Base-by-base conservation (phyloP, 2,797 vertebrate species). In the Myripristis murdjan region DNA sequence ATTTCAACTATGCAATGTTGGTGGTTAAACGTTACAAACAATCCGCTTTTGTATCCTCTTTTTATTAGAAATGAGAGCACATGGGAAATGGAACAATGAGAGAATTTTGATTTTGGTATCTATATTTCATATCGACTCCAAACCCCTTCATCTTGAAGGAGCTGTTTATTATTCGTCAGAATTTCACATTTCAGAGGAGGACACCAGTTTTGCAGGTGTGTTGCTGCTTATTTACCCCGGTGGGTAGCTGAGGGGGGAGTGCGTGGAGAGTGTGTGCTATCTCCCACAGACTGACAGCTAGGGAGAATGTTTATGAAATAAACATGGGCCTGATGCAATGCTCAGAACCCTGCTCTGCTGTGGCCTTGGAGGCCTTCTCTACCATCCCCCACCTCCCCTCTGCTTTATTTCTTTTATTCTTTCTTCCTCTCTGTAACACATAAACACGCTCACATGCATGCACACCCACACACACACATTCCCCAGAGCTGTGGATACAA, bases 251-350 rank as follows among this genome's bases (percentile, higher is more conserved):
- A 67, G 70, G 78, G 75, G 70, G 66, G 70, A 57, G 73, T n/a
- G n/a, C n/a, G 37, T 33, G 68, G 76, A 67, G 71, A 75, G 69
- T 4, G 57, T 24, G 62, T 57, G 78, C 69, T 56, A 64, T 84
- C 77, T 87, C 83, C 85, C 69, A 70, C 83, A 89, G 78, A 91
- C 83, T 92, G 92, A 91, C 92, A 93, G 91, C 85, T 89, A 81
- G 84, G 84, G 83, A 85, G 89, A 91, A 43, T 88, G 77, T 90
- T 88, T 90, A 92, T 94, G 86, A 92, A 93, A 93, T 92, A 94
- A 94, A 93, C 88, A 93, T 92, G 88, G 89, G 76, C 81, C 91
- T 92, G 89, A 92, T 91, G 91, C 90, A 91, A 91, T 12, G 73
- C 77, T 89, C 83, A 82, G 84, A 92, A 88, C 81, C 75, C 61